Percentiles rank a stretch among this genome's conserved stretches.
Conservation (phyloP, 2,888 invertebrate species). For the Tetragonisca angustula region DNA sequence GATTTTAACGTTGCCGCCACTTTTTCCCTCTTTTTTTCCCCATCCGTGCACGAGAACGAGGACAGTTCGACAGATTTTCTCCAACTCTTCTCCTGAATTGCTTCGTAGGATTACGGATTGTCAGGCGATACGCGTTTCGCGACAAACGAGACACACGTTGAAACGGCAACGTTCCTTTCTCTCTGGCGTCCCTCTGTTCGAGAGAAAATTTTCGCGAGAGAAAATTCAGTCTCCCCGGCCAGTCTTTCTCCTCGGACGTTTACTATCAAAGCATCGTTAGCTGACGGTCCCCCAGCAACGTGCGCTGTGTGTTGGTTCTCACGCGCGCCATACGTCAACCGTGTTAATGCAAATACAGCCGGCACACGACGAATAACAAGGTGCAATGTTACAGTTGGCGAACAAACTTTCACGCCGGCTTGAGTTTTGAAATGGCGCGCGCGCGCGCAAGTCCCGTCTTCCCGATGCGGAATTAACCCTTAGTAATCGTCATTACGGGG, state of each 20-base stretch:
- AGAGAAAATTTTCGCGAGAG: neutral
- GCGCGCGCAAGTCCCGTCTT: constrained; percentile 2
- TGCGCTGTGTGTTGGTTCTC: constrained; percentile 24
- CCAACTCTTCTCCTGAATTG: neutral
- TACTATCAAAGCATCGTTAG: constrained; percentile 30
- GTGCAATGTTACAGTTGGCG: constrained; percentile 28
- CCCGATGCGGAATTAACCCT: constrained; percentile 41
- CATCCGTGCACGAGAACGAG: neutral
- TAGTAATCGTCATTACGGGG: constrained; percentile 25
- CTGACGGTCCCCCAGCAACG: neutral
- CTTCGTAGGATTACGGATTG: neutral
- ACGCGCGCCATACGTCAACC: constrained; percentile 23
- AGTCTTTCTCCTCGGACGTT: neutral
- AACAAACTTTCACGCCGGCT: constrained; percentile 45
- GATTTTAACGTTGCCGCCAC: constrained; percentile 6
- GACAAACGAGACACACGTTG: neutral
- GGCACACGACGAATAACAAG: constrained; percentile 28
- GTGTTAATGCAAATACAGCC: constrained; percentile 44
- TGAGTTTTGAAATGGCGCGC: constrained; percentile 30
- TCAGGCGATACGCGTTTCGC: neutral
- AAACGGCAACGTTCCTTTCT: neutral
- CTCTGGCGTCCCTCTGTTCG: no score
- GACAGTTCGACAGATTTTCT: neutral
- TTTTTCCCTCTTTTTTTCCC: neutral
- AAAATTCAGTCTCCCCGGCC: neutral